Percentiles rank a stretch among this genome's conserved stretches.
These are phyloP conservation scores for Stercorarius parasiticus DNA, from an alignment of 2,113 vertebrate genomes.

Conservation along the genomic window DNA sequence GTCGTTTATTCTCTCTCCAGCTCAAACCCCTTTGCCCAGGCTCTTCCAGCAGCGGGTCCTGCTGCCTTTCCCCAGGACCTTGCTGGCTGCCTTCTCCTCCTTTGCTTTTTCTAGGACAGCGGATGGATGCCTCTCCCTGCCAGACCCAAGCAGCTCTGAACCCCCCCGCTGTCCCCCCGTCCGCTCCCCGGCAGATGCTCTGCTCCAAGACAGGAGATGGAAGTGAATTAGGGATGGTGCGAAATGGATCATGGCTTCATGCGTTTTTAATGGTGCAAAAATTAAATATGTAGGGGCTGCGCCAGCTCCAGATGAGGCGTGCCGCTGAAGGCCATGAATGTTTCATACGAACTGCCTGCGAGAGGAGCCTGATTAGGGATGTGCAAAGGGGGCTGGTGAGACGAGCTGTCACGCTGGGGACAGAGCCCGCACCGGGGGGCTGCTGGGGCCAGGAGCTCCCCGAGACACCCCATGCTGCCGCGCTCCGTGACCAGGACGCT, in stretches of 20 bases:
- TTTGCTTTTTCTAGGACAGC: not conserved
- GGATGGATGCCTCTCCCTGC: not conserved
- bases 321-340: not conserved
- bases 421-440: fast-evolving
- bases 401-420: not conserved
- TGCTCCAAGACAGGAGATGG: not conserved
- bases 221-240: not conserved
- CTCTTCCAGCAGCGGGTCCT: not conserved
- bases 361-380: not conserved
- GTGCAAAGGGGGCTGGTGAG: not conserved
- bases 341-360: not conserved
- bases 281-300: conserved; percentile 16
- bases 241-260: not conserved
- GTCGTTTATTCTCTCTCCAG: not conserved
- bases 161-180: not conserved
- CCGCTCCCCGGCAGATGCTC: not conserved
- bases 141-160: not conserved
- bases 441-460: not conserved
- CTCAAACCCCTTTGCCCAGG: not conserved
- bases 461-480: fast-evolving
- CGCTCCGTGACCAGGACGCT: fast-evolving
- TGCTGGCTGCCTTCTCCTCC: fast-evolving
- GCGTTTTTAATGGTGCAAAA: conserved; percentile 16
- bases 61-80: not conserved
- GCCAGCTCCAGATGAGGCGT: not conserved